These are phyloP conservation scores for Muricea muricata DNA, from an alignment of 92 coral and sea anemone species.

Conservation along the genomic window DNA sequence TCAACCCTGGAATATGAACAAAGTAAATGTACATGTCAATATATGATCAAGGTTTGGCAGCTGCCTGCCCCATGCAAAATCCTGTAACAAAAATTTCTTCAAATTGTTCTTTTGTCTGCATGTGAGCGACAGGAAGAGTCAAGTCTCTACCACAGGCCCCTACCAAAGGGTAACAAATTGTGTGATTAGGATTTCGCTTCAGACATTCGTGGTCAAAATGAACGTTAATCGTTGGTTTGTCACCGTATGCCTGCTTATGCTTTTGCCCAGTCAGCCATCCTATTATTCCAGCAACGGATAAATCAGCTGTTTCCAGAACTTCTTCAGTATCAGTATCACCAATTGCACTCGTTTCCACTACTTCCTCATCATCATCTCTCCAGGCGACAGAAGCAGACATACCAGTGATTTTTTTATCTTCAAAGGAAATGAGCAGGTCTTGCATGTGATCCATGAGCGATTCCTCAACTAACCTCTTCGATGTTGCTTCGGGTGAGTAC, in stretches of 20 bases:
- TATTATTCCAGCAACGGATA: slow-evolving; percentile 62
- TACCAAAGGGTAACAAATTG: slow-evolving; percentile 62
- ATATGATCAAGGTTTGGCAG: slow-evolving; percentile 44
- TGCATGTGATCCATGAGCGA: slow-evolving; percentile 55
- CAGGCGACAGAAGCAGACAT: slow-evolving; percentile 45
- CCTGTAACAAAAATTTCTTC: slow-evolving; percentile 22
- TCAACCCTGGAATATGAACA: no score
- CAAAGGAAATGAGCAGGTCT: slow-evolving; percentile 56
- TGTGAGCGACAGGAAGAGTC: slow-evolving; percentile 64
- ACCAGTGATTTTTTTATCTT: slow-evolving; percentile 43
- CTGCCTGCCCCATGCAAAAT: slow-evolving; percentile 51
- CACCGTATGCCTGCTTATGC: slow-evolving; percentile 63
- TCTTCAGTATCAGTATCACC: slow-evolving; percentile 34
- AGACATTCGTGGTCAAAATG: slow-evolving; percentile 72
- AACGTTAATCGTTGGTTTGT: slow-evolving; percentile 56
- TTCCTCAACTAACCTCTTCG: slow-evolving; percentile 49
- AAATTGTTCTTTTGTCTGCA: slow-evolving; percentile 52
- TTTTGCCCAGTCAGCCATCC: slow-evolving; percentile 70
- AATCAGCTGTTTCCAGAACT: slow-evolving; percentile 54
- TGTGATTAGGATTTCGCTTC: slow-evolving; percentile 60
- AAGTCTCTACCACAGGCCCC: slow-evolving; percentile 62
- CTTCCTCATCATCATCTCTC: slow-evolving; percentile 14
- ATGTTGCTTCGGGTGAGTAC: slow-evolving; percentile 54
- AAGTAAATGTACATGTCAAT: no score
- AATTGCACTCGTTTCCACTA: neutral